These are phyloP conservation scores for Labroides dimidiatus DNA, from an alignment of 2,797 vertebrate genomes.

Conservation along the genomic window DNA sequence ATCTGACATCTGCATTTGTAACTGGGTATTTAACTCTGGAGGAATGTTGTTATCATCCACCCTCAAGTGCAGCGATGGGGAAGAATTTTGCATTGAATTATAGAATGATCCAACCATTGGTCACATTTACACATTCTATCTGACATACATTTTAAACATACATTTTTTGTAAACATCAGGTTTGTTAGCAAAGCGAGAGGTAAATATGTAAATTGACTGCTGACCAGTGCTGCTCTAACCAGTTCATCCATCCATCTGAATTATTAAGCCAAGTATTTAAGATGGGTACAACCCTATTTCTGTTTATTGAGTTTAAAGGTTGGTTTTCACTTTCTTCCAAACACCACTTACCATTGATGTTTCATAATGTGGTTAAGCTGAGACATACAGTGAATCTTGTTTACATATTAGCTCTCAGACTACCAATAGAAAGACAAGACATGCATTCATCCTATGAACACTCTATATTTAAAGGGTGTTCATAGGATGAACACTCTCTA, in stretches of 20 bases:
- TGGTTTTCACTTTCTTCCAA: conserved; percentile 28
- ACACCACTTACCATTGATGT: conserved; percentile 34
- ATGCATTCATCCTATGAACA: conserved; percentile 31
- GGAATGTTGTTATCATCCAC: conserved; percentile 72
- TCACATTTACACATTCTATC: conserved; percentile 29
- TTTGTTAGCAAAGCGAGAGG: neutral
- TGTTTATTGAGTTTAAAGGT: conserved; percentile 48
- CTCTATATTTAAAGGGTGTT: too few species aligned
- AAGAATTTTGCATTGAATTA: conserved; percentile 52
- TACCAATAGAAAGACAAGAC: conserved; percentile 40
- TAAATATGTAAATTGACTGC: neutral
- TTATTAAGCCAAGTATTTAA: conserved; percentile 16
- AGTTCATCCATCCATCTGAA: conserved; percentile 8
- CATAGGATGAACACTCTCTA: conserved; percentile 15
- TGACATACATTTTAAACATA: neutral
- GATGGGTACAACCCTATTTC: conserved; percentile 17
- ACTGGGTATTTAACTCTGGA: conserved; percentile 57
- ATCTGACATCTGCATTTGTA: conserved; percentile 80
- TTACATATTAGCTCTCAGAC: conserved; percentile 30
- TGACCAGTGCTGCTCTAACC: conserved; percentile 12
- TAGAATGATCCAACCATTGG: conserved; percentile 35
- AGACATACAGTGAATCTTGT: conserved; percentile 32
- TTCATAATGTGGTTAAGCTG: conserved; percentile 40
- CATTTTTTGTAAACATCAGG: neutral
- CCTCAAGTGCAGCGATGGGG: conserved; percentile 27